phyloP scores from a whole-genome alignment of 2,113 vertebrate species.

The Bufo bufo region DNA sequence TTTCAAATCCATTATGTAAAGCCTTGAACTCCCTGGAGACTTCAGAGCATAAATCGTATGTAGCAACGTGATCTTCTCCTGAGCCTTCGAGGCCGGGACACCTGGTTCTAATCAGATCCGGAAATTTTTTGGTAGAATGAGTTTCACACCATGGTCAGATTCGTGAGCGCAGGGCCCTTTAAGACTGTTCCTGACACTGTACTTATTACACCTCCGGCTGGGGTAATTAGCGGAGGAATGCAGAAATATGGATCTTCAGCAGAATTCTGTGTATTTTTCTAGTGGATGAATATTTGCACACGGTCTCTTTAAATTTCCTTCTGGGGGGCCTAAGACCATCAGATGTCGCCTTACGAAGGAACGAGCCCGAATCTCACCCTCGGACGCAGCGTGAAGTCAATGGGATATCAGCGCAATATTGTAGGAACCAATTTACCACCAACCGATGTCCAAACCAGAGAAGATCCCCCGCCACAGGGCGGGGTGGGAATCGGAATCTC shows the following conservation, averaged over 20 bases:
- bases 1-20: neutral
- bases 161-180: neutral
- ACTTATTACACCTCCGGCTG: neutral
- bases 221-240: neutral
- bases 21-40: neutral
- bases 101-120: conserved; percentile 15
- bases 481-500: neutral
- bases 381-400: neutral
- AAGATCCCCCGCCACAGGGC: neutral
- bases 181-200: neutral
- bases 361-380: neutral
- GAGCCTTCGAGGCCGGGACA: neutral
- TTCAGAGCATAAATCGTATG: neutral
- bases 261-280: conserved; percentile 8
- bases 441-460: neutral
- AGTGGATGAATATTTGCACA: neutral
- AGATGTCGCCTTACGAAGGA: neutral
- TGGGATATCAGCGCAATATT: neutral
- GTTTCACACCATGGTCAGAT: neutral
- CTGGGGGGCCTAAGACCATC: neutral
- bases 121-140: neutral
- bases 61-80: neutral
- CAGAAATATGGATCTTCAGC: neutral
- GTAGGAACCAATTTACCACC: neutral
- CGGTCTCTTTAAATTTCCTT: neutral